A percentile compares a stretch with the other conserved stretches of the same genome.
Conservation (phyloP, 1,140 invertebrate species). For the Dinothrombium tinctorium region DNA sequence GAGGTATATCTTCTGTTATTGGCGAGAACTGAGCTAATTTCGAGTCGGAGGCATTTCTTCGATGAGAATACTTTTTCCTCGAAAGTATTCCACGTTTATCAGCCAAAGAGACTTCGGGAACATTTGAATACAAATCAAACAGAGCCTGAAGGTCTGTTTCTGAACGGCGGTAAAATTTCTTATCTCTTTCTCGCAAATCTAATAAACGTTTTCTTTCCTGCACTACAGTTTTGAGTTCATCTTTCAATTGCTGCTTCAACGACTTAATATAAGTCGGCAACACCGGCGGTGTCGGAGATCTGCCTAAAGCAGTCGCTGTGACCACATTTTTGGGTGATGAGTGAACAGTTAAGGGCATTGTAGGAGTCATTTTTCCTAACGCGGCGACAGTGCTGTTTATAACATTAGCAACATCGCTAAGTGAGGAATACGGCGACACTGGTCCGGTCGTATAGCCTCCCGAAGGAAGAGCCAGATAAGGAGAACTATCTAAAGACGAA, state of each 20-base stretch:
- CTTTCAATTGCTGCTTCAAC: conserved; percentile 28
- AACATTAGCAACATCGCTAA: conserved; percentile 5
- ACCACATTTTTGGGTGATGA: not conserved
- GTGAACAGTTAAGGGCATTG: not conserved
- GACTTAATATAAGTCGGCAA: conserved; percentile 22
- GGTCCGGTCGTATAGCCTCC: not conserved
- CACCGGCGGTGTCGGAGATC: not conserved
- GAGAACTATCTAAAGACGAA: conserved; percentile 1
- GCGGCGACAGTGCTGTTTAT: not conserved
- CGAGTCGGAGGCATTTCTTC: too few relatives aligned
- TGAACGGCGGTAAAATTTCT: conserved; percentile 14
- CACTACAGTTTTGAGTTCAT: conserved; percentile 27
- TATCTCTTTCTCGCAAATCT: conserved; percentile 20
- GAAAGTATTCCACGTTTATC: not conserved
- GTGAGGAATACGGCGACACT: conserved; percentile 3
- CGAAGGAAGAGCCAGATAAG: not conserved
- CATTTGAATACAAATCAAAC: conserved; percentile 1
- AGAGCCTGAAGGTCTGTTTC: conserved; percentile 12
- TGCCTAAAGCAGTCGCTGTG: not conserved
- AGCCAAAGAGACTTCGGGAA: not conserved
- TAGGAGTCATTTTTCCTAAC: conserved; percentile 3
- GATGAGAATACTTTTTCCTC: not conserved
- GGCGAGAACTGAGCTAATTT: not conserved
- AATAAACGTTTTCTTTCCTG: conserved; percentile 22
- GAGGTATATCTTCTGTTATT: conserved; percentile 21